Evolutionary conservation across 2,113 vertebrate genomes (phyloP).

Genomic region (Vanacampus margaritifer): DNA sequence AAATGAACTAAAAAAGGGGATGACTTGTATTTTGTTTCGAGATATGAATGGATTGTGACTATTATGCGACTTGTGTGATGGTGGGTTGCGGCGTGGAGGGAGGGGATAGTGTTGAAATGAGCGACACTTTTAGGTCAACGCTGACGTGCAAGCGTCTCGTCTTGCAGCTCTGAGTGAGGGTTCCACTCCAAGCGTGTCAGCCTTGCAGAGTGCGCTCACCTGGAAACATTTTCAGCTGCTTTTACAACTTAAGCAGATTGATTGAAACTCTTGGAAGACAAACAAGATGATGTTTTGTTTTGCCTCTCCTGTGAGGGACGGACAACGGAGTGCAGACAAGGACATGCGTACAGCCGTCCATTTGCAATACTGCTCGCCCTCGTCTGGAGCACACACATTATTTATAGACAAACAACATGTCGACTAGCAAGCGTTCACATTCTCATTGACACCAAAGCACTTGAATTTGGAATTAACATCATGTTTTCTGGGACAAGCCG

Average conservation of each 20-base stretch:
- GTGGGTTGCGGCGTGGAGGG: background rate
- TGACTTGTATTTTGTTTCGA: too few relatives aligned
- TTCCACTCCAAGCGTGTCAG: conserved; percentile 27
- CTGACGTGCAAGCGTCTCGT: conserved; percentile 26
- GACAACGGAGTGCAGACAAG: background rate
- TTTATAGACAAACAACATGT: too few relatives aligned
- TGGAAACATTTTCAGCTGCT: conserved; percentile 23
- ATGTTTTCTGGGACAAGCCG: too few relatives aligned
- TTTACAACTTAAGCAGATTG: conserved; percentile 28
- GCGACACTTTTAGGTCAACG: conserved; percentile 31
- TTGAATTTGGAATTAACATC: too few relatives aligned
- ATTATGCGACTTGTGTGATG: background rate
- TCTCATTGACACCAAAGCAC: too few relatives aligned
- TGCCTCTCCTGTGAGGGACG: background rate
- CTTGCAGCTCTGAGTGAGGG: conserved; percentile 40
- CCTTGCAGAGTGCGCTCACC: conserved; percentile 52
- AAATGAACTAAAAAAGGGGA: too few relatives aligned
- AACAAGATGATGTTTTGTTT: background rate
- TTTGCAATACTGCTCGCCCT: background rate
- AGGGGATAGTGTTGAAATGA: conserved; percentile 16
- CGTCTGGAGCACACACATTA: too few relatives aligned
- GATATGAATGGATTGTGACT: too few relatives aligned
- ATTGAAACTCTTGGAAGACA: conserved; percentile 7
- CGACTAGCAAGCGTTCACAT: too few relatives aligned
- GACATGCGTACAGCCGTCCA: background rate